Evolutionary conservation across 2,797 vertebrate genomes (phyloP).

Genomic region (Enteromius mattozi): DNA sequence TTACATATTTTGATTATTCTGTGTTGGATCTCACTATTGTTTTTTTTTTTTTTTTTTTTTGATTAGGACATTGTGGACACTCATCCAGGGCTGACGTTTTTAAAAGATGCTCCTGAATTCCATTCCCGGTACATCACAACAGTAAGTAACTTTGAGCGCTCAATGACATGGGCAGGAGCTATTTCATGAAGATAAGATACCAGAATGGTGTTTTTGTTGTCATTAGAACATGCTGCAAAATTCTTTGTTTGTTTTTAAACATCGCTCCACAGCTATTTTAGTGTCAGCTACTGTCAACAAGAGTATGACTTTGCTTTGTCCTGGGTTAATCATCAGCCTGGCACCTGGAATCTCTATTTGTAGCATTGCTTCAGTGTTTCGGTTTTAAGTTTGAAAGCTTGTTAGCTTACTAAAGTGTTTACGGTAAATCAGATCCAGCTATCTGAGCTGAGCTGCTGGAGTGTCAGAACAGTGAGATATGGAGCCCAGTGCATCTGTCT

Average conservation of each 20-base stretch:
- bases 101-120: conserved; percentile 98
- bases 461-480: conserved; percentile 37
- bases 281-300: background rate
- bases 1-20: background rate
- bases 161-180: background rate
- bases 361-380: conserved; percentile 30
- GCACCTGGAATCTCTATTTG: conserved; percentile 28
- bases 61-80: conserved; percentile 95
- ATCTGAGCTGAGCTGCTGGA: conserved; percentile 27
- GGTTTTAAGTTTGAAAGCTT: conserved; percentile 11
- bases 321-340: conserved; percentile 7
- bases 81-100: conserved; percentile 95
- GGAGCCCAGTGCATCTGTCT: conserved; percentile 46
- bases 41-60: background rate
- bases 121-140: conserved; percentile 99
- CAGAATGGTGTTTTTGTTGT: background rate
- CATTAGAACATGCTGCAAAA: background rate
- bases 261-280: background rate
- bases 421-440: conserved; percentile 15
- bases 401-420: conserved; percentile 38
- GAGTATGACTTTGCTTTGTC: conserved; percentile 31
- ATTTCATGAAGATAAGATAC: background rate
- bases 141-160: conserved; percentile 75
- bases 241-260: background rate
- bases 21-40: background rate